These are phyloP conservation scores for Mionectes olivaceus DNA, from an alignment of 2,797 vertebrate genomes.

Conservation along the genomic window DNA sequence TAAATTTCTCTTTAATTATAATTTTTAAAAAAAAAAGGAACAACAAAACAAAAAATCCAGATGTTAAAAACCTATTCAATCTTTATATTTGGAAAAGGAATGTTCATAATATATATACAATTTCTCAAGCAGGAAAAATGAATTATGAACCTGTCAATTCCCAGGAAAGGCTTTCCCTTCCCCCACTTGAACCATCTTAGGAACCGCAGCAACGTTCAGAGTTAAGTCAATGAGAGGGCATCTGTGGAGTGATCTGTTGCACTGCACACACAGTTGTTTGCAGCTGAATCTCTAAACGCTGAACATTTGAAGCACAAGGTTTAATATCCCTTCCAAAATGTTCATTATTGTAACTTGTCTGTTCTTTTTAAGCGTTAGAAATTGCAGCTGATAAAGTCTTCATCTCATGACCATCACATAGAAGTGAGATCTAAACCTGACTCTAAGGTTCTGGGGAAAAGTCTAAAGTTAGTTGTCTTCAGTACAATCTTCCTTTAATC, in stretches of 20 bases:
- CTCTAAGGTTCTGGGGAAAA: background rate
- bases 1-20: background rate
- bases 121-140: background rate
- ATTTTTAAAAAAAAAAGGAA: background rate
- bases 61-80: background rate
- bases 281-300: background rate
- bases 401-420: background rate
- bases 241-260: background rate
- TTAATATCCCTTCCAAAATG: background rate
- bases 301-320: background rate
- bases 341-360: background rate
- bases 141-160: background rate
- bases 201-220: background rate
- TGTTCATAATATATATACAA: background rate
- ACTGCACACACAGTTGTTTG: background rate
- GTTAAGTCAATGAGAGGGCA: background rate
- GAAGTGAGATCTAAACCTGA: background rate
- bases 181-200: background rate
- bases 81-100: background rate
- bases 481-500: background rate
- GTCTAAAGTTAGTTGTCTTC: background rate
- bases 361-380: background rate
- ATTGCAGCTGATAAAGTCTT: background rate
- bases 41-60: background rate
- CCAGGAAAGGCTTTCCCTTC: background rate